Evolutionary conservation across 1,140 invertebrate species (phyloP), one percentile per base, ranked within the genome.

Genomic region (Dendroctonus valens): DNA sequence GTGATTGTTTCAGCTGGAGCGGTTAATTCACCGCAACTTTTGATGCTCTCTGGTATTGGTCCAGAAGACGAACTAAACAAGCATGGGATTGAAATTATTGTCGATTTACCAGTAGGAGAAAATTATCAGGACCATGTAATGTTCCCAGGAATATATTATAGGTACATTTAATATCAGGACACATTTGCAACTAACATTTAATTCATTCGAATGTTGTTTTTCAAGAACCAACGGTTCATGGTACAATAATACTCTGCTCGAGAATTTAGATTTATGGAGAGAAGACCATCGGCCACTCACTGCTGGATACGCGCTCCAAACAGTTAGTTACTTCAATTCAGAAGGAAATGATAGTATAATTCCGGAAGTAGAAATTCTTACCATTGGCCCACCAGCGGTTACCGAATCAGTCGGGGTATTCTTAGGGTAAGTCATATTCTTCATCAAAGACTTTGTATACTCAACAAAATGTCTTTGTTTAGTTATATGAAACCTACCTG

Each of bases 21-120:
- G 1, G 85, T 93, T 26, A 87, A 84, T 8, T 84, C 86, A 0
- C 90, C 91, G 0, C 90, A 92, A 71, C 70, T 95, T 0, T 80
- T 95, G 41, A 90, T 94, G 88, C 78, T 93, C 0, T 93, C 91
- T 11, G 92, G 92, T 2, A 79, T 94, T 3, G 92, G 92, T n/a
- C 88, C 90, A 0, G 80, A 77, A 9, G 73, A 84, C 8, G 88
- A 94, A 74, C 77, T 94, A 6, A 53, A 82, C 52, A 78, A 88
- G 53, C 77, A 87, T 3, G 85, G 85, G 0, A 83, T 91, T 1
- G 81, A 83, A 0, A 81, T 89, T 39, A 81, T 89, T 2, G 80
- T 87, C n/a, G 84, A 92, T 75, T 81, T 87, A 15, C 89, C 87
- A 0, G 85, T 86, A 7, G 91, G 91, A 0, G 81, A 85, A 72